These are phyloP conservation scores for Pseudorasbora parva DNA, from an alignment of 2,113 vertebrate species.

Conservation along the genomic window DNA sequence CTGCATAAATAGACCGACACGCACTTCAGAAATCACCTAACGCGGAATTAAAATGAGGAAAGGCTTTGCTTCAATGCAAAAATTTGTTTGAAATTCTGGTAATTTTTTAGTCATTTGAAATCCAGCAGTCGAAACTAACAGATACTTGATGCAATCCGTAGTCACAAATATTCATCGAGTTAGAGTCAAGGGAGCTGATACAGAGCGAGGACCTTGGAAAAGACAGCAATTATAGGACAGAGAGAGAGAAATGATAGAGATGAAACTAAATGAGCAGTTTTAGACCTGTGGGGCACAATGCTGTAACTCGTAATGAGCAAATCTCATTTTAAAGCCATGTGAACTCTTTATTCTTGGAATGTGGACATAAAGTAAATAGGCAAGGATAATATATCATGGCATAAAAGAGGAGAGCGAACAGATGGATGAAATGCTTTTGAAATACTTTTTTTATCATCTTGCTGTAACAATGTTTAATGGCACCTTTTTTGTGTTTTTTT, in stretches of 20 bases:
- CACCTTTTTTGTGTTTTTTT: too few relatives aligned
- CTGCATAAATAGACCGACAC: not conserved
- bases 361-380: conserved; percentile 13
- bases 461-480: conserved; percentile 1
- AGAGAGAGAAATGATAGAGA: conserved; percentile 59
- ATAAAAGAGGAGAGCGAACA: conserved; percentile 9
- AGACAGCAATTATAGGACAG: conserved; percentile 64
- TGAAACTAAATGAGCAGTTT: conserved; percentile 33
- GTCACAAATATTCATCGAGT: conserved; percentile 74
- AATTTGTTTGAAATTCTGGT: conserved; percentile 54
- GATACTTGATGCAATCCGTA: conserved; percentile 62
- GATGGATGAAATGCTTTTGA: conserved; percentile 11
- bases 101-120: conserved; percentile 75
- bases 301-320: conserved; percentile 26
- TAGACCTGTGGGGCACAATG: conserved; percentile 22
- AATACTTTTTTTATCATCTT: not conserved
- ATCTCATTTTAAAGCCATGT: conserved; percentile 29
- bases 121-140: conserved; percentile 59
- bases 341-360: conserved; percentile 5
- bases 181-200: conserved; percentile 62
- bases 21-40: not conserved
- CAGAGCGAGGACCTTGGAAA: conserved; percentile 57
- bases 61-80: not conserved
- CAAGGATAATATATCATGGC: not conserved
- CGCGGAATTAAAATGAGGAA: not conserved